phyloP scores from a whole-genome alignment of 2,113 vertebrate genomes.

The Gymnobelideus leadbeateri region DNA sequence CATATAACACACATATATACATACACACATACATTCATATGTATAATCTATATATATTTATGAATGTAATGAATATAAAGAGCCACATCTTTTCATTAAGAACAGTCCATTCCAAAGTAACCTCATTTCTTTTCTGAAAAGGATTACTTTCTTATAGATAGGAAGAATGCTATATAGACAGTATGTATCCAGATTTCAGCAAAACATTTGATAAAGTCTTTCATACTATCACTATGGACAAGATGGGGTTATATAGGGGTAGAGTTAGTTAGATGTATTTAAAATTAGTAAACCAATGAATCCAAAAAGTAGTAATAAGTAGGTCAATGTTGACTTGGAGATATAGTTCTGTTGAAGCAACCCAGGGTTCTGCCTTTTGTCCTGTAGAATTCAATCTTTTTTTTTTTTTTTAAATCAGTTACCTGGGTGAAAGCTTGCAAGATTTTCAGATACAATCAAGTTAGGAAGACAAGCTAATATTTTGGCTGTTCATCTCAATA shows the following conservation, averaged over 20 bases:
- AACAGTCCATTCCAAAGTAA: neutral
- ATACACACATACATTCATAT: too few relatives aligned
- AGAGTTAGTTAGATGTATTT: neutral
- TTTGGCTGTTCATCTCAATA: neutral
- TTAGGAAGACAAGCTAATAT: neutral
- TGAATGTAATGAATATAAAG: neutral
- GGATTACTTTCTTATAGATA: neutral
- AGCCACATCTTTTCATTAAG: neutral
- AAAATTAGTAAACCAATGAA: neutral
- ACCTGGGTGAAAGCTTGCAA: neutral
- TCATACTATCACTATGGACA: neutral
- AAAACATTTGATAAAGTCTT: neutral
- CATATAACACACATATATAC: too few relatives aligned
- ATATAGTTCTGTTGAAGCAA: neutral
- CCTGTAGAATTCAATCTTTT: neutral
- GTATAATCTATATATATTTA: too few relatives aligned
- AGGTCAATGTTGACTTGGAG: neutral
- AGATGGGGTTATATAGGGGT: neutral
- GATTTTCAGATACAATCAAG: neutral
- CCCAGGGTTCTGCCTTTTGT: neutral
- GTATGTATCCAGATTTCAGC: neutral
- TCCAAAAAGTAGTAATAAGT: neutral
- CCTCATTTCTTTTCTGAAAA: neutral
- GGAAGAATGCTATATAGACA: neutral
- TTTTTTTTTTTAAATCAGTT: neutral